Percentiles rank a stretch among this genome's conserved stretches.
Conservation (phyloP, 2,797 vertebrate species). For the Rousettus madagascariensis region DNA sequence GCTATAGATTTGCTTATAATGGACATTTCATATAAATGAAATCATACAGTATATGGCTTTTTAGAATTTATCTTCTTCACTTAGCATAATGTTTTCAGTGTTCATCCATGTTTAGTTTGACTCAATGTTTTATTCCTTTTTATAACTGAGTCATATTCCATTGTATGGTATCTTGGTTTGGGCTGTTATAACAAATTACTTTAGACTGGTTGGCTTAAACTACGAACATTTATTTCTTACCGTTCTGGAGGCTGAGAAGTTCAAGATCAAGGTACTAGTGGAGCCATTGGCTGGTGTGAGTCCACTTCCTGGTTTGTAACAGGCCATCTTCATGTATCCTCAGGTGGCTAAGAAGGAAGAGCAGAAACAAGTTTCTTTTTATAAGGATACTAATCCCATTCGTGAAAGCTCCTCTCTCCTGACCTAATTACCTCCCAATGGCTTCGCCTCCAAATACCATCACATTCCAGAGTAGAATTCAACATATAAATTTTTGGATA, state of each 20-base stretch:
- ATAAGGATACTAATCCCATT: neutral
- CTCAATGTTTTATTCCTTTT: neutral
- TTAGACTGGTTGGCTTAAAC: neutral
- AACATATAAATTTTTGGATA: neutral
- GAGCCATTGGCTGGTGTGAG: neutral
- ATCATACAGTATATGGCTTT: neutral
- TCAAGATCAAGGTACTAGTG: neutral
- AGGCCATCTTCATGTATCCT: neutral
- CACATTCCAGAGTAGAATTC: neutral
- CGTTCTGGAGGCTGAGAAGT: neutral
- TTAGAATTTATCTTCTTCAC: neutral
- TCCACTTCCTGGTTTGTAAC: neutral
- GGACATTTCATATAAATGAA: constrained; percentile 16
- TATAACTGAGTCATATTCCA: neutral
- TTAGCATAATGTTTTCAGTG: neutral
- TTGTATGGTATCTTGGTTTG: neutral
- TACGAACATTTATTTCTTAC: neutral
- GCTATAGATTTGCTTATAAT: constrained; percentile 9
- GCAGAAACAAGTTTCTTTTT: neutral
- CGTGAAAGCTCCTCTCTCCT: neutral
- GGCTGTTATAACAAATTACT: neutral
- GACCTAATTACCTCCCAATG: neutral
- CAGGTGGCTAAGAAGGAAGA: neutral
- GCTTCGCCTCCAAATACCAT: neutral
- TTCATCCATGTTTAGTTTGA: neutral